Evolutionary conservation across 1,140 invertebrate species (phyloP).

Genomic region (Drosophila asahinai): DNA sequence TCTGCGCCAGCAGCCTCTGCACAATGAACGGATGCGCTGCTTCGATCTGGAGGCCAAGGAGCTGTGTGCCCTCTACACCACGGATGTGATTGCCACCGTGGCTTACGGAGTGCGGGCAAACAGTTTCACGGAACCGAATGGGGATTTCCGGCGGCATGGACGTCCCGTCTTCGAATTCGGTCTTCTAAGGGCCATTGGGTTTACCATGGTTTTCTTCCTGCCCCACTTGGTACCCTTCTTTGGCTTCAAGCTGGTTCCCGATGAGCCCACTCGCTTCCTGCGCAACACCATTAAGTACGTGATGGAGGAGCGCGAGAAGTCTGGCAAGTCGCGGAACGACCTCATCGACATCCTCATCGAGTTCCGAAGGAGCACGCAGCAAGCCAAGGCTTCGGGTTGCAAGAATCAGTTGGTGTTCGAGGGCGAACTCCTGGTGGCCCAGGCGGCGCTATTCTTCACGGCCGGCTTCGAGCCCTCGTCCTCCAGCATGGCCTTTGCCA

Average conservation of each 20-base stretch:
- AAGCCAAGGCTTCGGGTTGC: constrained; percentile 22
- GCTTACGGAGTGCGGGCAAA: constrained; percentile 88
- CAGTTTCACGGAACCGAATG: constrained; percentile 85
- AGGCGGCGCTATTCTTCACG: constrained; percentile 88
- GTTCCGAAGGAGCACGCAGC: constrained; percentile 62
- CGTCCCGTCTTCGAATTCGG: constrained; percentile 86
- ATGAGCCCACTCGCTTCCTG: constrained; percentile 71
- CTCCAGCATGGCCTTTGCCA: constrained; percentile 84
- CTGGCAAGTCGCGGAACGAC: constrained; percentile 80
- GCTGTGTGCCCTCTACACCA: constrained; percentile 86
- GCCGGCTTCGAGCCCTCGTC: constrained; percentile 87
- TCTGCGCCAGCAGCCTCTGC: constrained; percentile 61
- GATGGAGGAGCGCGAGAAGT: constrained; percentile 76
- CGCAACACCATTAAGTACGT: constrained; percentile 81
- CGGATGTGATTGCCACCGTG: constrained; percentile 87
- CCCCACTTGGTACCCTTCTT: constrained; percentile 75
- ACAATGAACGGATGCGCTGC: constrained; percentile 57
- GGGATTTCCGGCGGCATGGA: constrained; percentile 85
- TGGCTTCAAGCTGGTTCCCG: constrained; percentile 71
- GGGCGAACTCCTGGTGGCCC: constrained; percentile 86
- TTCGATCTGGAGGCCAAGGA: constrained; percentile 85
- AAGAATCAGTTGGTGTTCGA: constrained; percentile 65
- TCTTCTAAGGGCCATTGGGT: constrained; percentile 86
- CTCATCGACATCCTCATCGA: constrained; percentile 85
- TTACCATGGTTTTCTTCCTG: constrained; percentile 85